A percentile compares a stretch with the other conserved stretches of the same genome.
These are phyloP conservation scores for Oxytorus armatus DNA, from an alignment of 2,888 invertebrate genomes.

Conservation along the genomic window DNA sequence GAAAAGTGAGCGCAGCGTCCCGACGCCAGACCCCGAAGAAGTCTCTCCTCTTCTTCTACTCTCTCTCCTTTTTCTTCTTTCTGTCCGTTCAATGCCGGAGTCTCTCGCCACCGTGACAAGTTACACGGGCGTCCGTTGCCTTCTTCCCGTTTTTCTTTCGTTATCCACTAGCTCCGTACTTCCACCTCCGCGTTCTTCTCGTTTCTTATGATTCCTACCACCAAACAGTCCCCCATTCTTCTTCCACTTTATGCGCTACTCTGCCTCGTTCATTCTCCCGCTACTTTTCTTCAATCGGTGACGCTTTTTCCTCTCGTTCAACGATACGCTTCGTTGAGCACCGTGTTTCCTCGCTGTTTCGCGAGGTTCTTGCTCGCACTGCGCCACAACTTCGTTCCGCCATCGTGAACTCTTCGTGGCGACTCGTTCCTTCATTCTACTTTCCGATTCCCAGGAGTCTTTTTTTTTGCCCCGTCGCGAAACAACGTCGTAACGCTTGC, in stretches of 20 bases:
- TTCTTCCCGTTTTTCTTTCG: constrained; percentile 34
- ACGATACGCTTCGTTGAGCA: constrained; percentile 68
- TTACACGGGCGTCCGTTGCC: constrained; percentile 48
- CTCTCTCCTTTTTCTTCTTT: constrained; percentile 20
- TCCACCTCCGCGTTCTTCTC: constrained; percentile 8
- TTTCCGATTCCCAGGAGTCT: constrained; percentile 63
- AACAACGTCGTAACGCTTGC: neutral
- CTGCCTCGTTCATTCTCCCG: constrained; percentile 41
- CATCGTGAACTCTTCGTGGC: constrained; percentile 55
- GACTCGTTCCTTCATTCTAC: constrained; percentile 8
- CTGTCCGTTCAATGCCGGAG: constrained; percentile 40
- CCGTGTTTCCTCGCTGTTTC: constrained; percentile 51
- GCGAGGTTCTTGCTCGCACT: constrained; percentile 51
- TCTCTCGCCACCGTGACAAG: constrained; percentile 64
- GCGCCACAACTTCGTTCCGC: constrained; percentile 51
- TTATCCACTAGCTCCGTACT: constrained; percentile 17
- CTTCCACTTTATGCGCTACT: constrained; percentile 36
- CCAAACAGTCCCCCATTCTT: constrained; percentile 39
- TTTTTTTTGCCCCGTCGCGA: constrained; percentile 10
- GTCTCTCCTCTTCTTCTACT: constrained; percentile 14
- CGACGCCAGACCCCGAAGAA: constrained; percentile 55
- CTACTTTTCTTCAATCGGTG: constrained; percentile 63
- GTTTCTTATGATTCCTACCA: constrained; percentile 23
- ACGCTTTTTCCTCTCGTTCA: constrained; percentile 62
- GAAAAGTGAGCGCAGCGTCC: constrained; percentile 55